Evolutionary conservation across 2,797 vertebrate species (phyloP).

Genomic region (Clarias laeviceps): DNA sequence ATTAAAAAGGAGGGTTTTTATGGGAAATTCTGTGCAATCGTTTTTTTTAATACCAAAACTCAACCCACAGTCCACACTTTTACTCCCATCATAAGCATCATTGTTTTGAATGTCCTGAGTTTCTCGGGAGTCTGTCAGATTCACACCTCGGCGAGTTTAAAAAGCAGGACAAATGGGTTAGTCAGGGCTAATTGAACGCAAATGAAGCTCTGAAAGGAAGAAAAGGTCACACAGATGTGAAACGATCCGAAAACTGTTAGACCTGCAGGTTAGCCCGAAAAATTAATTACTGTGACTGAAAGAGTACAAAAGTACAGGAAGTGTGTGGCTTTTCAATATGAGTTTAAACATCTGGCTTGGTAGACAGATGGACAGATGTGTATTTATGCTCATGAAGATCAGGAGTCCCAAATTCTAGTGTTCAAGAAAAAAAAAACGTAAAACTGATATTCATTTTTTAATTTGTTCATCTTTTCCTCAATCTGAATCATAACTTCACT

Average conservation of each 20-base stretch:
- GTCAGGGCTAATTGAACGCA: constrained; percentile 17
- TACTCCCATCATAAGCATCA: background rate
- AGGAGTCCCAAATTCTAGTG: background rate
- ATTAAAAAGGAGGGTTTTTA: background rate
- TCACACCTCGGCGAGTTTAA: background rate
- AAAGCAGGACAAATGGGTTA: constrained; percentile 13
- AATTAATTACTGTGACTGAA: background rate
- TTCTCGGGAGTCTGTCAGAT: background rate
- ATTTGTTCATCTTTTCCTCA: background rate
- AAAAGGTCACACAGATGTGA: constrained; percentile 26
- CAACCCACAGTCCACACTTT: background rate
- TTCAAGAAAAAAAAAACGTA: background rate
- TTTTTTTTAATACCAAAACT: background rate
- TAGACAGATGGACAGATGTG: background rate
- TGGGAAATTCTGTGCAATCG: background rate
- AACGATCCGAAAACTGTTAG: constrained; percentile 14
- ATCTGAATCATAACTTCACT: background rate
- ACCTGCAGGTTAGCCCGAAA: background rate
- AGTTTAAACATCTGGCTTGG: background rate
- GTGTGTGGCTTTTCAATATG: background rate
- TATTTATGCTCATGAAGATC: background rate
- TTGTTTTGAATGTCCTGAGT: background rate
- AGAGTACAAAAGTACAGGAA: background rate
- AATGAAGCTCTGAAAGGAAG: constrained; percentile 3
- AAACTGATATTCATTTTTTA: background rate